Base-by-base conservation (phyloP, 2,888 invertebrate species). In the Arctia plantaginis region DNA sequence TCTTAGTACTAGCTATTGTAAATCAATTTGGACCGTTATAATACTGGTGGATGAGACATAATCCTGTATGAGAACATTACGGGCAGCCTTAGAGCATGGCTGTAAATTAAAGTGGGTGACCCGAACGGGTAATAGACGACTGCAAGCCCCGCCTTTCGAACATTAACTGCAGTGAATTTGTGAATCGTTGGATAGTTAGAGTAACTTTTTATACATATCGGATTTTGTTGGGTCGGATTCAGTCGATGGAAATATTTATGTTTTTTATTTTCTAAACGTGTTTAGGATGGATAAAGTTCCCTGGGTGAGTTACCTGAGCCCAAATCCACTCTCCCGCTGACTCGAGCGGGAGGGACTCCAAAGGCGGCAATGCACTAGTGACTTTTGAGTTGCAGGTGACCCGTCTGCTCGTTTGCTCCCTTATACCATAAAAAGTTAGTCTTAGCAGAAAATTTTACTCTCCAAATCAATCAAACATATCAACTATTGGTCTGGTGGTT, bases 1-100 rank as follows among this genome's bases (percentile, higher is more conserved):
- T 86, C 82, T 85, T 82, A 83, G 82, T 77, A 79, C 78, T 75
- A 76, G 80, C 81, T 81, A 85, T 86, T 86, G 85, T 86, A 86
- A 86, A 86, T 86, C 86, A 86, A 86, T 86, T 85, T 83, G 79
- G 82, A 73, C 84, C 83, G 80, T 86, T 86, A 86, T 86, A 82
- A 86, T 77, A 74, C 71, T 77, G 64, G 73, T 77, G 85, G 83
- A 84, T 84, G 83, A 80, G 76, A 62, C 70, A 81, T 86, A 85
- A 87, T 84, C 87, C 81, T 75, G 73, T 77, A 74, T 77, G 83
- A 81, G 86, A 79, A 77, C 80, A 81, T 82, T 80, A 82, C 77
- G 76, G 77, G 64, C 77, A 71, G 78, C 83, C 84, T 72, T 66
- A 80, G 79, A 83, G 84, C 67, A 71, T 65, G 62, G 77, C 75